These are phyloP conservation scores for Platichthys flesus DNA, from an alignment of 2,113 vertebrate genomes.

Conservation along the genomic window DNA sequence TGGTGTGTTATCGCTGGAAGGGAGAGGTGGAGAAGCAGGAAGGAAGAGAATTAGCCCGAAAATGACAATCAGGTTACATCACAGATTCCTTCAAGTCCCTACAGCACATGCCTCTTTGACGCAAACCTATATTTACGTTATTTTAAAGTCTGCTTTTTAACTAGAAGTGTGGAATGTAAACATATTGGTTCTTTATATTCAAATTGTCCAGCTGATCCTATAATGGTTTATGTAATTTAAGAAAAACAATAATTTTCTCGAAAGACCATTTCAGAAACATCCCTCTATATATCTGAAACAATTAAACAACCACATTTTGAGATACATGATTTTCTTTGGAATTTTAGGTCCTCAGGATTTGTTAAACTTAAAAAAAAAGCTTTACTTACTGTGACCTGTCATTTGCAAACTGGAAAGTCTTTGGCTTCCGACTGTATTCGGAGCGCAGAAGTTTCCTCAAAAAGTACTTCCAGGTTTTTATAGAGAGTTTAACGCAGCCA, in stretches of 20 bases:
- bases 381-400: background rate
- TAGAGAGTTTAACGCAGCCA: constrained; percentile 13
- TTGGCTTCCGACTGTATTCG: background rate
- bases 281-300: background rate
- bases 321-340: background rate
- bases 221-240: background rate
- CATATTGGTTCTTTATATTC: background rate
- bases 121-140: background rate
- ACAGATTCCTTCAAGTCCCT: background rate
- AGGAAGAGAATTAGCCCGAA: background rate
- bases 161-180: background rate
- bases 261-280: background rate
- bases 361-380: background rate
- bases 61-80: constrained; percentile 1
- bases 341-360: background rate
- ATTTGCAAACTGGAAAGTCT: background rate
- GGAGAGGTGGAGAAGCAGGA: constrained; percentile 9
- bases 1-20: constrained; percentile 35
- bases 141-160: background rate
- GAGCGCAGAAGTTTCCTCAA: background rate
- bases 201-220: background rate
- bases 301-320: background rate
- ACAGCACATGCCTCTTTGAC: background rate
- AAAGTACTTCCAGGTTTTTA: constrained; percentile 20
- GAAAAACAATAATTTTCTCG: background rate